Percentiles rank a stretch among this genome's conserved stretches.
Evolutionary conservation across 2,113 vertebrate species (phyloP).

Genomic region (Lasiurus cinereus): DNA sequence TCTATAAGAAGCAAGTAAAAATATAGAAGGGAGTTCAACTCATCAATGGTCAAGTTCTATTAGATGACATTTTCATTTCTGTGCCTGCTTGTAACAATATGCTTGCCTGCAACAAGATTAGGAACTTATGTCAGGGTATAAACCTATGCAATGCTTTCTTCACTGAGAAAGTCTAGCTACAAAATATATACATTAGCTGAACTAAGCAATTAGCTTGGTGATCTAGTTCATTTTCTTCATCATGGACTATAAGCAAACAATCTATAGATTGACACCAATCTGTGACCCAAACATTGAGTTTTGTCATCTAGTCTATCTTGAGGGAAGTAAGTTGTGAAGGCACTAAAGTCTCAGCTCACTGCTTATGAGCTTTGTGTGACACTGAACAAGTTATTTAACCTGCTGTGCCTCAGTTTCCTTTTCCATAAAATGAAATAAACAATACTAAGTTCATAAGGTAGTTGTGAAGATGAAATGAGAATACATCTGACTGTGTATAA

Average conservation of each 20-base stretch:
- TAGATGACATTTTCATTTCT: conserved; percentile 32
- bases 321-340: not conserved
- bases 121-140: not conserved
- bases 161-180: not conserved
- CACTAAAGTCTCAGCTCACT: not conserved
- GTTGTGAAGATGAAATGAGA: not conserved
- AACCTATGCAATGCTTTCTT: not conserved
- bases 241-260: not conserved
- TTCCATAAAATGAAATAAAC: not conserved
- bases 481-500: not conserved
- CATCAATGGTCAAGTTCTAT: not conserved
- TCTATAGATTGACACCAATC: not conserved
- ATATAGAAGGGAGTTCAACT: not conserved
- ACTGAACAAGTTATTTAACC: not conserved
- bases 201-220: not conserved
- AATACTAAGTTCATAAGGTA: not conserved
- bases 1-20: not conserved
- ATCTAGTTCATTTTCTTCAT: not conserved
- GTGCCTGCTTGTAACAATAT: not conserved
- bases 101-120: not conserved
- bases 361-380: not conserved
- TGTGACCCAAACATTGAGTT: not conserved
- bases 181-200: not conserved
- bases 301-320: not conserved
- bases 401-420: not conserved